phyloP scores from a whole-genome alignment of 2,113 vertebrate species.

The Macaca mulatta region DNA sequence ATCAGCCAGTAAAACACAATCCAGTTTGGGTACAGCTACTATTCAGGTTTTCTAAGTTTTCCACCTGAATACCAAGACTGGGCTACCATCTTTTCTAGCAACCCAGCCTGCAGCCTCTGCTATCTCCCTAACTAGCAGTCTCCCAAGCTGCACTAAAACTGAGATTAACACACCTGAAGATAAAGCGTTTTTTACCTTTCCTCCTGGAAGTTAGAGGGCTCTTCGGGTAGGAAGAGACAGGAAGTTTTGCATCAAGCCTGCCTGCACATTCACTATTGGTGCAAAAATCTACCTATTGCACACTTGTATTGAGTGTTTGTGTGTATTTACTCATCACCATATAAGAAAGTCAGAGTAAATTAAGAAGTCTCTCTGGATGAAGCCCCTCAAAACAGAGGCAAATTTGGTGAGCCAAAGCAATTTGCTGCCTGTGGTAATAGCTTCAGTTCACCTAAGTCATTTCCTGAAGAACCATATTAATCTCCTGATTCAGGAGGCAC shows the following conservation, averaged over 20 bases:
- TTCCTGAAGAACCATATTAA: too few species aligned
- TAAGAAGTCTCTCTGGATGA: background rate
- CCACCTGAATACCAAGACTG: background rate
- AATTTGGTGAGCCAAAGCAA: too few species aligned
- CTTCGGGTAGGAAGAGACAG: background rate
- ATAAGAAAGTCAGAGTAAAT: background rate
- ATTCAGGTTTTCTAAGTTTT: background rate
- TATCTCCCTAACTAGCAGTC: background rate
- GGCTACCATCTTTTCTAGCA: background rate
- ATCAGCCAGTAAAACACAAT: background rate
- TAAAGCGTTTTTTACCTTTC: background rate
- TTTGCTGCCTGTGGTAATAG: too few species aligned
- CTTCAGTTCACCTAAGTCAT: too few species aligned
- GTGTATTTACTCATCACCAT: background rate
- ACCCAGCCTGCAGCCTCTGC: background rate
- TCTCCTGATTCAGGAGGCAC: too few species aligned
- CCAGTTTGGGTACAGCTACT: background rate
- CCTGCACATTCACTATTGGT: background rate
- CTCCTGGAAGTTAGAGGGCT: background rate
- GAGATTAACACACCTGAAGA: background rate
- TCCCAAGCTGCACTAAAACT: background rate
- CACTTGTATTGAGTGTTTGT: background rate
- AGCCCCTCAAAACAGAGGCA: too few species aligned
- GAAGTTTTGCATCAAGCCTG: too few species aligned
- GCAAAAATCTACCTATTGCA: background rate